These are phyloP conservation scores for Mirounga angustirostris DNA, from an alignment of 2,113 vertebrate genomes.

Conservation along the genomic window DNA sequence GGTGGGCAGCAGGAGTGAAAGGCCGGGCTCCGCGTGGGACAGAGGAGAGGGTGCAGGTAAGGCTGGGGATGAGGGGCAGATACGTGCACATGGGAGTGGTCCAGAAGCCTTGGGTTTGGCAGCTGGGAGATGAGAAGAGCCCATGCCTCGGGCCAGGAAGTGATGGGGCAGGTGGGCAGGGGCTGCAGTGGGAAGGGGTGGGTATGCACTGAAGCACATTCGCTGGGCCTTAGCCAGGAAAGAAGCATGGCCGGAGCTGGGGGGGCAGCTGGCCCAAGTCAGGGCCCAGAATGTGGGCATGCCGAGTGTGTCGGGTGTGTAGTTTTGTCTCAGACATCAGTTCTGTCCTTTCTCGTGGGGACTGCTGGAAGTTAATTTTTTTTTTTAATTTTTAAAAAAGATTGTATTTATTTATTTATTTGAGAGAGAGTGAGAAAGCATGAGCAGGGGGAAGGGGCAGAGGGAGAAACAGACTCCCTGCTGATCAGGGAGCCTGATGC, in stretches of 20 bases:
- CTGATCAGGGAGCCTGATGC: no score
- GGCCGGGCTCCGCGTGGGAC: not conserved
- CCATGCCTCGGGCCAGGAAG: accelerated
- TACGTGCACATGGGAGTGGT: no score
- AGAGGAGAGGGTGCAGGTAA: not conserved
- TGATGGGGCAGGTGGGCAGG: not conserved
- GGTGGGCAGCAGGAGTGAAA: not conserved
- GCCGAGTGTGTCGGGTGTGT: not conserved
- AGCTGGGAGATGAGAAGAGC: not conserved
- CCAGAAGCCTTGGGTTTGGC: not conserved
- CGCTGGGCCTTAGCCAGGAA: not conserved
- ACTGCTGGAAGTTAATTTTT: not conserved
- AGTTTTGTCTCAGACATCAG: not conserved
- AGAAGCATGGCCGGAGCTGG: not conserved
- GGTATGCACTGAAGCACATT: no score
- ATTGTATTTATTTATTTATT: no score
- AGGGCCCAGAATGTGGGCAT: not conserved
- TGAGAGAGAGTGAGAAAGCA: no score
- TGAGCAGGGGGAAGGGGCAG: no score
- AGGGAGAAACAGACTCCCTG: no score
- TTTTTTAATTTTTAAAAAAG: no score
- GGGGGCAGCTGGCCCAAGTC: not conserved
- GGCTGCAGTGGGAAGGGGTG: accelerated
- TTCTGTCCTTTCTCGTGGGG: accelerated
- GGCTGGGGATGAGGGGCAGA: not conserved